Percentiles rank a stretch among this genome's conserved stretches.
These are phyloP conservation scores for Sarcophaga carnaria DNA, from an alignment of 2,888 invertebrate genomes.

Conservation along the genomic window DNA sequence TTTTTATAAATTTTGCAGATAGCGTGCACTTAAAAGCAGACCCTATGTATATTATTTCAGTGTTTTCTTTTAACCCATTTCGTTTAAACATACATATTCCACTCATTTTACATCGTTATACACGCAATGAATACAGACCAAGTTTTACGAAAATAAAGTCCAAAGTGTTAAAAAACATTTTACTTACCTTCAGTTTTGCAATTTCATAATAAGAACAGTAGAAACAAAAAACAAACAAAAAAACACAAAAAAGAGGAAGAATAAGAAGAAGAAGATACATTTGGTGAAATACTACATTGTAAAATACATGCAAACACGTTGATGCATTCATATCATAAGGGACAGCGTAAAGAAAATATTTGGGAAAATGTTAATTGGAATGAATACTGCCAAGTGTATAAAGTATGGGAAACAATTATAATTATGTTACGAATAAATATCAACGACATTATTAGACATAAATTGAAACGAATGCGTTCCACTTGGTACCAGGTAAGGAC, in stretches of 20 bases:
- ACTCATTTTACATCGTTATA: background rate
- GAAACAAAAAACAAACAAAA: no score
- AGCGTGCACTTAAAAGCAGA: no score
- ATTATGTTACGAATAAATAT: no score
- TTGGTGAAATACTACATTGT: conserved; percentile 16
- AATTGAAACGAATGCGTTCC: no score
- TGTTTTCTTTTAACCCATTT: background rate
- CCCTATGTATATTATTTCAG: no score
- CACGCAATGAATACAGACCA: background rate
- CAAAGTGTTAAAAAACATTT: conserved; percentile 19
- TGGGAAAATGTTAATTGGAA: no score
- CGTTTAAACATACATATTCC: background rate
- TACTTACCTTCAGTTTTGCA: conserved; percentile 17
- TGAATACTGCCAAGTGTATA: no score
- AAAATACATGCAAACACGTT: background rate
- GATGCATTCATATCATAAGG: background rate
- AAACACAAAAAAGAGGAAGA: background rate
- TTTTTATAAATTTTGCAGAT: no score
- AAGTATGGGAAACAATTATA: no score
- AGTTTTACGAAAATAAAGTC: background rate
- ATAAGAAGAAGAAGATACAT: background rate
- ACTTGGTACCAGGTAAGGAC: no score
- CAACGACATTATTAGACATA: no score
- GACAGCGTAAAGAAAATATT: background rate
- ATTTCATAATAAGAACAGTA: background rate